Evolutionary conservation across 2,113 vertebrate species (phyloP).

Genomic region (Phylloscopus trochiloides): DNA sequence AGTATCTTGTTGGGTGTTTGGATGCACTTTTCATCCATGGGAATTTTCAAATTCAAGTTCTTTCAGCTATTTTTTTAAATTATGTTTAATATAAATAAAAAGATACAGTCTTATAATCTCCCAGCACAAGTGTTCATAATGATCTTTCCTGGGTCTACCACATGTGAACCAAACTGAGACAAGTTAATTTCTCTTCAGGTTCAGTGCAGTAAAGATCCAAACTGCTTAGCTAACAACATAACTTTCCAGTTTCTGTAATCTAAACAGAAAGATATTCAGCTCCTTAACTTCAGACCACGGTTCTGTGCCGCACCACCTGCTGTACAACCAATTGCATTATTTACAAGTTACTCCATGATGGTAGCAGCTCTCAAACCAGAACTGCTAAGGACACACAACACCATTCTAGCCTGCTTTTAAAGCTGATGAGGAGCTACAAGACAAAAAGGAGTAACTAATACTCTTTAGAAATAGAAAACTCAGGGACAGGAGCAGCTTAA

Average conservation of each 20-base stretch:
- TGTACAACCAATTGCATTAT: not conserved
- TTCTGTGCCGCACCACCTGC: not conserved
- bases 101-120: not conserved
- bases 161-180: not conserved
- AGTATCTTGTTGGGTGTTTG: not conserved
- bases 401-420: not conserved
- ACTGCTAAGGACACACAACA: not conserved
- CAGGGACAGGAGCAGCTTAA: not conserved
- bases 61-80: not conserved
- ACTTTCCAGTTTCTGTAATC: not conserved
- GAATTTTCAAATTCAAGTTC: not conserved
- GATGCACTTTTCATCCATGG: not conserved
- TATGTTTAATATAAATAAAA: not conserved
- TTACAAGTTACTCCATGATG: not conserved
- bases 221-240: not conserved
- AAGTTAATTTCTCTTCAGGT: not conserved
- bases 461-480: not conserved
- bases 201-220: not conserved
- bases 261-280: not conserved
- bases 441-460: not conserved
- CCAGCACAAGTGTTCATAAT: not conserved
- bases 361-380: not conserved
- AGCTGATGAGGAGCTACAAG: not conserved
- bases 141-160: not conserved
- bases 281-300: not conserved